Evolutionary conservation across 1,140 invertebrate genomes (phyloP).

Genomic region (Goniozus legneri): DNA sequence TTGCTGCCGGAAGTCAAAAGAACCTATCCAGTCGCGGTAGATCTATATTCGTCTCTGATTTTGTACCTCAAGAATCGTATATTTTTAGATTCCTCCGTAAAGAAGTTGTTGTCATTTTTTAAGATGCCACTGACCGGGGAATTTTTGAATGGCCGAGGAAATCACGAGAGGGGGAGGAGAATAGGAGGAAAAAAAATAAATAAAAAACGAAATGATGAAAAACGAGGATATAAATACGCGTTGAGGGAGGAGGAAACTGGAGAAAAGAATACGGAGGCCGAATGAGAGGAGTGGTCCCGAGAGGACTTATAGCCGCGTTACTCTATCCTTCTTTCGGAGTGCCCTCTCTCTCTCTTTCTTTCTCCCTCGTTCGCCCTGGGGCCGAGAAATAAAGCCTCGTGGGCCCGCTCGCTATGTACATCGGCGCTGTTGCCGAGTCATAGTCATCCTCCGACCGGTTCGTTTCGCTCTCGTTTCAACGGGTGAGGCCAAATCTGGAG

Average conservation of each 20-base stretch:
- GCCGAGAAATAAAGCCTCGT: too few species aligned
- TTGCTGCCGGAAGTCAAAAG: too few species aligned
- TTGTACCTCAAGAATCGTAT: too few species aligned
- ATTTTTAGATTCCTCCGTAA: too few species aligned
- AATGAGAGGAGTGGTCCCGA: too few species aligned
- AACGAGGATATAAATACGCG: neutral
- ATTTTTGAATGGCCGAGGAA: neutral
- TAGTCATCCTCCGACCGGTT: too few species aligned
- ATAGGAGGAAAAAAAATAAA: constrained; percentile 1
- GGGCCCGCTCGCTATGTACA: too few species aligned
- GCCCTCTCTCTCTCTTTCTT: constrained; percentile 20
- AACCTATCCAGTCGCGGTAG: too few species aligned
- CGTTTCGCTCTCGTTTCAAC: constrained; percentile 15
- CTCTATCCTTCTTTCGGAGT: constrained; percentile 2
- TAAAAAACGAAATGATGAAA: neutral
- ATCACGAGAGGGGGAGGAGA: neutral
- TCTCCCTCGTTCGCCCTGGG: constrained; percentile 4
- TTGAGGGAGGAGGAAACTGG: neutral
- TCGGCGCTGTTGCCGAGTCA: neutral
- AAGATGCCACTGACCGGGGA: too few species aligned
- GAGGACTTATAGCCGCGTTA: too few species aligned
- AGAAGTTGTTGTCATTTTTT: too few species aligned
- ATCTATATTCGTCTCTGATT: too few species aligned
- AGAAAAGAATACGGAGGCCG: neutral
- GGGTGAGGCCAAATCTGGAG: constrained; percentile 1